Evolutionary conservation across 1,140 invertebrate species (phyloP).

Genomic region (Catajapyx aquilonaris): DNA sequence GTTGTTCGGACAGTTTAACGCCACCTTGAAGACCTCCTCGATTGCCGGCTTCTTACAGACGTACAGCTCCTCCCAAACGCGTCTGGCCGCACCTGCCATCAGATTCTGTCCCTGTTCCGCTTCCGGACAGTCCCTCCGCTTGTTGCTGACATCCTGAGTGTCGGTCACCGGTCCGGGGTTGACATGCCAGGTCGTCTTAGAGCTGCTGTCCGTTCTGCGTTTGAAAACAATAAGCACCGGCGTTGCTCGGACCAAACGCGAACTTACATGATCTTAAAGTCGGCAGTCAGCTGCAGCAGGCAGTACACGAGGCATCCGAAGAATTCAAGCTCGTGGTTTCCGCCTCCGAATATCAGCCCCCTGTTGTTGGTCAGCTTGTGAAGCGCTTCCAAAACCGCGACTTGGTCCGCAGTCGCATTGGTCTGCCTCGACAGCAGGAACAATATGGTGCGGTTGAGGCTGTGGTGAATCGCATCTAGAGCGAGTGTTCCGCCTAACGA

Average conservation of each 20-base stretch:
- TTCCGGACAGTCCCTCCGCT: slow-evolving; percentile 57
- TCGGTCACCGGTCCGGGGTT: slow-evolving; percentile 53
- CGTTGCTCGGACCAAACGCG: slow-evolving; percentile 6
- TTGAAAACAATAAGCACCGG: too few species aligned
- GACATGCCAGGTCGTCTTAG: slow-evolving; percentile 73
- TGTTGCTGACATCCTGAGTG: slow-evolving; percentile 48
- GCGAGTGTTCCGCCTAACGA: slow-evolving; percentile 30
- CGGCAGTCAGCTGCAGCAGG: slow-evolving; percentile 76
- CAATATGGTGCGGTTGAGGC: slow-evolving; percentile 80
- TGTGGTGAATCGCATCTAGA: slow-evolving; percentile 73
- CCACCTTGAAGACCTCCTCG: slow-evolving; percentile 35
- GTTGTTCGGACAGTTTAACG: slow-evolving; percentile 35
- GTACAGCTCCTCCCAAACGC: slow-evolving; percentile 95
- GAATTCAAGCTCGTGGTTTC: slow-evolving; percentile 87
- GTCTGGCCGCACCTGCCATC: slow-evolving; percentile 67
- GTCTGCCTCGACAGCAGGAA: slow-evolving; percentile 80
- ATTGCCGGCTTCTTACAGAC: slow-evolving; percentile 89
- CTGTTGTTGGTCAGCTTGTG: slow-evolving; percentile 79
- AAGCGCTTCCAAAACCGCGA: slow-evolving; percentile 74
- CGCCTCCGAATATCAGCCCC: slow-evolving; percentile 72
- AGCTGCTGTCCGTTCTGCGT: slow-evolving; percentile 41
- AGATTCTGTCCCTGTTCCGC: slow-evolving; percentile 51
- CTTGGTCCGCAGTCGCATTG: slow-evolving; percentile 71
- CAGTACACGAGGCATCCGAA: slow-evolving; percentile 89
- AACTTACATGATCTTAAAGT: slow-evolving; percentile 54